phyloP scores from a whole-genome alignment of 2,888 invertebrate species.

The Adelphocoris suturalis region DNA sequence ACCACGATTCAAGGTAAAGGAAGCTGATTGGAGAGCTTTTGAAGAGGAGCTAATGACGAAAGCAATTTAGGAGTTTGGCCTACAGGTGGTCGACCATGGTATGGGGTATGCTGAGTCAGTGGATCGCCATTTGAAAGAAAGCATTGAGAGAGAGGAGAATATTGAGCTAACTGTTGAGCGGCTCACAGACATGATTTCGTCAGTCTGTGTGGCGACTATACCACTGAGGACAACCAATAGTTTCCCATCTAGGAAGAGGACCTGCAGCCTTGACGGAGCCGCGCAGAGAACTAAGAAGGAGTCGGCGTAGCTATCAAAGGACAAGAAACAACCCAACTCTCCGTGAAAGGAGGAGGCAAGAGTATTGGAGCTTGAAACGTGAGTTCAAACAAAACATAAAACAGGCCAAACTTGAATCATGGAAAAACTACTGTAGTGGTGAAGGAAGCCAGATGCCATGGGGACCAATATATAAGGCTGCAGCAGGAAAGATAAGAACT shows the following conservation, averaged over 20 bases:
- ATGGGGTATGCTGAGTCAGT: too few relatives aligned
- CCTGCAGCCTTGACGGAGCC: not conserved
- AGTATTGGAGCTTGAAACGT: constrained; percentile 1
- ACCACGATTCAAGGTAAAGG: not conserved
- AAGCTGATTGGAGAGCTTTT: not conserved
- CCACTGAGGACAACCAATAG: not conserved
- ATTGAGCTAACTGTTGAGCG: too few relatives aligned
- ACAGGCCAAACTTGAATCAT: not conserved
- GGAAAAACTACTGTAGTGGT: constrained; percentile 37
- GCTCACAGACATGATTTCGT: not conserved
- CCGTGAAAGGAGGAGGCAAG: too few relatives aligned
- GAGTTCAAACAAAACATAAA: not conserved
- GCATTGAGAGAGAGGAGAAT: too few relatives aligned
- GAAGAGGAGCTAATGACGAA: too few relatives aligned
- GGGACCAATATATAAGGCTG: too few relatives aligned
- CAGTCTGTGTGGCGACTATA: not conserved
- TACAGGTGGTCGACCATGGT: too few relatives aligned
- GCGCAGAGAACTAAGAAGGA: not conserved
- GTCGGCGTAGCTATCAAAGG: not conserved
- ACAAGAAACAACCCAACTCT: not conserved
- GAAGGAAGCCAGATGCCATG: too few relatives aligned
- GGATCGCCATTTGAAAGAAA: too few relatives aligned
- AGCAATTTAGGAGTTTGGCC: too few relatives aligned
- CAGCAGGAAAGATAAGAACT: constrained; percentile 41
- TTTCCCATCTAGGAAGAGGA: not conserved